Base-by-base conservation (phyloP, 2,113 vertebrate genomes). In the Nycticorax nycticorax region DNA sequence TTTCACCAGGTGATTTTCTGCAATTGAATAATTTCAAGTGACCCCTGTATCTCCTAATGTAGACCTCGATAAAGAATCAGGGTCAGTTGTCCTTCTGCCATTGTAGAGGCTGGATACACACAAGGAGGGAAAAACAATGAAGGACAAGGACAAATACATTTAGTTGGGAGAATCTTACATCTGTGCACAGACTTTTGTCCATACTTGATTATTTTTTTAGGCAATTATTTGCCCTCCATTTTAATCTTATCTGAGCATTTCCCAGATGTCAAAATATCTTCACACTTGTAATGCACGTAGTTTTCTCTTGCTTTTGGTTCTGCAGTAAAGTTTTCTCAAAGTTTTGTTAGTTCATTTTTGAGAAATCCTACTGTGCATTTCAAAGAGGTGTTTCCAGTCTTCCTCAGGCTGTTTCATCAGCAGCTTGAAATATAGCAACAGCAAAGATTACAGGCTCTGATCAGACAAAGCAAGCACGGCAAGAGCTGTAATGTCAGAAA, bases 291-390 rank as follows among this genome's bases (percentile, higher is more conserved):
- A 48, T 16, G 5, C 5, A 5, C 22, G 0, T 37, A 8, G 13
- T 91, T 82, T 88, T 67, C 56, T 78, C 59, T 56, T 72, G 63
- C 12, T 77, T 90, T 77, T 78, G 9, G 15, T 57, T 69, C 45
- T 83, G 41, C 39, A 48, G 85, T 53, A 57, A 59, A 64, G 35
- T 80, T 76, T 52, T 81, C 33, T 88, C 43, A 8, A 75, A 64
- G 45, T 88, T 80, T 68, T 90, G 14, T 79, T 69, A 39, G 18
- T 76, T 94, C 37, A 35, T 56, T 92, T 93, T 86, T 37, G 50
- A 83, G 59, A 83, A 86, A 45, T 68, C 72, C n/a, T 71, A 50
- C 59, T 74, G 55, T 81, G 63, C 50, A 4, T 95, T 92, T 93
- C 91, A 55, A 85, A 87, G 80, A 77, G 28, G 3, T 62, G 19